Percentiles rank a stretch among this genome's conserved stretches.
Conservation (phyloP, 1,140 invertebrate genomes). For the Frieseomelitta varia region DNA sequence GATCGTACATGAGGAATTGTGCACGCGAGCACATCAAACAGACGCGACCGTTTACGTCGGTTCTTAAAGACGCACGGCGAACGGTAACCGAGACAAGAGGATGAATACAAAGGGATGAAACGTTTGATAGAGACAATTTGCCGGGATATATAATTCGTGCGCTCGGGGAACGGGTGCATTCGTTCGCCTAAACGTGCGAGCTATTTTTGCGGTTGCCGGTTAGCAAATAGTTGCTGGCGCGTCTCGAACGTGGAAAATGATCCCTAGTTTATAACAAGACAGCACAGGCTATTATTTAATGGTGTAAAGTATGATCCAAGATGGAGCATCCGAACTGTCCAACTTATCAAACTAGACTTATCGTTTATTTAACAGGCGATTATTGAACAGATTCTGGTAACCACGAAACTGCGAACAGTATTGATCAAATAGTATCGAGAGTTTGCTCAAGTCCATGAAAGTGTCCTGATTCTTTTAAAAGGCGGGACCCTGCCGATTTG, state of each 20-base stretch:
- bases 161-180: background rate
- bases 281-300: background rate
- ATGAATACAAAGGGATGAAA: no score
- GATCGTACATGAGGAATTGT: background rate
- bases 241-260: background rate
- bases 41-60: background rate
- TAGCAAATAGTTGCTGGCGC: background rate
- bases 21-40: background rate
- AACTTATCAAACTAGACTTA: background rate
- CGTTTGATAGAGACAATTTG: background rate
- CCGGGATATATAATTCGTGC: background rate
- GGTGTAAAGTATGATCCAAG: background rate
- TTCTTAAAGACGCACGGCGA: background rate
- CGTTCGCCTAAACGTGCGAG: background rate
- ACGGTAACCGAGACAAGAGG: background rate
- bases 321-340: background rate
- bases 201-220: conserved; percentile 1
- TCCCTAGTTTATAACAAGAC: background rate
- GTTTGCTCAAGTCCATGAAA: background rate
- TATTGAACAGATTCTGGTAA: background rate
- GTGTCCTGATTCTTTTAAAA: conserved; percentile 20
- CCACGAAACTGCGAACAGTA: no score
- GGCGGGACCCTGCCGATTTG: background rate
- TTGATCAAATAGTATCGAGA: no score
- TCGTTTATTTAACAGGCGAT: background rate